Evolutionary conservation across 1,140 invertebrate genomes (phyloP).

Genomic region (Sycophaga agraensis): DNA sequence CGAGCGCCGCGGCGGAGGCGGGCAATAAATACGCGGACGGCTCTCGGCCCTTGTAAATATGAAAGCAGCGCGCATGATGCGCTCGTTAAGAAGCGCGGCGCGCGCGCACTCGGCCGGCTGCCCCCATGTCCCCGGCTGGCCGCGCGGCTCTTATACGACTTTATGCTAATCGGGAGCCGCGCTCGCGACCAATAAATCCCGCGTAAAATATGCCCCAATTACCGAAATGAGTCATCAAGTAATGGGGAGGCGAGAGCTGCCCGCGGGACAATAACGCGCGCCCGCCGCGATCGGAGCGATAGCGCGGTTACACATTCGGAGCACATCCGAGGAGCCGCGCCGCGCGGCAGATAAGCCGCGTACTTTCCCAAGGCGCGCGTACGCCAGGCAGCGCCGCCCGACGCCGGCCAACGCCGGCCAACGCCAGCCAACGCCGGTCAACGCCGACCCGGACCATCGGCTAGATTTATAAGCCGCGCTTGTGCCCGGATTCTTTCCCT

Average conservation of each 20-base stretch:
- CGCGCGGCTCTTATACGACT: no score
- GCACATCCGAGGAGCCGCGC: slow-evolving; percentile 41
- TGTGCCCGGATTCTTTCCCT: slow-evolving; percentile 4
- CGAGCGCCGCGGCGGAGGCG: no score
- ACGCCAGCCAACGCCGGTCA: no score
- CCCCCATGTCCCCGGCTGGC: no score
- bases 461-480: slow-evolving; percentile 33
- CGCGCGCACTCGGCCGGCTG: no score
- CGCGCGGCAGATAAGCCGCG: slow-evolving; percentile 40
- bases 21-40: no score
- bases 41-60: no score
- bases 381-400: no score
- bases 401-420: no score
- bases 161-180: slow-evolving; percentile 3
- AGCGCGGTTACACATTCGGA: slow-evolving; percentile 35
- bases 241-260: slow-evolving; percentile 39
- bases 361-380: slow-evolving; percentile 40
- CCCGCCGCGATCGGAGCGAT: background rate
- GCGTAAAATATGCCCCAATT: slow-evolving; percentile 51
- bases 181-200: slow-evolving; percentile 43
- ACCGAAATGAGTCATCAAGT: slow-evolving; percentile 55
- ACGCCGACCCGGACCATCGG: no score
- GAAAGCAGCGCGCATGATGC: no score
- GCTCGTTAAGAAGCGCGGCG: no score
- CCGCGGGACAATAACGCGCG: background rate